Base-by-base conservation (phyloP, 30 jellyfish, hydroid and myxozoan species). In the Nemopilema nomurai region DNA sequence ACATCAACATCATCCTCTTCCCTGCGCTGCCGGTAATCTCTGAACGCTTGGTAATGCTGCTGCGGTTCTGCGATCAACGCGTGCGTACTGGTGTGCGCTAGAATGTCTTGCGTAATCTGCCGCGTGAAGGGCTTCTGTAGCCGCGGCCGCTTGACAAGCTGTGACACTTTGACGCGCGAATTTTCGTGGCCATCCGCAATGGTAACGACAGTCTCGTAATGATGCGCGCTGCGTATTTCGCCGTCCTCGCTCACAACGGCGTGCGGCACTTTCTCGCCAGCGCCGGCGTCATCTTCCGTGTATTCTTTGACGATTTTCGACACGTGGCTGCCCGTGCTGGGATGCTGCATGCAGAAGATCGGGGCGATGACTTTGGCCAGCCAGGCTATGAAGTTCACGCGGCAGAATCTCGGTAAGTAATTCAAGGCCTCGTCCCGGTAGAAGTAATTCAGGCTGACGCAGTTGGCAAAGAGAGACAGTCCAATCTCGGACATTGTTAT, bases 1-100 rank as follows among this genome's bases (percentile, higher is more conserved):
- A 87, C 91, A 29, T 87, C 96, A 8, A 87, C 87, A 49, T 87
- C 96, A 71, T 87, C 96, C 41, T 87, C 96, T 7, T 87, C 96
- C 62, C 89, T 62, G 7, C 71, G 41, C 52, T 87, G 51, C 24
- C 96, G 32, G 28, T 67, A 77, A 18, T 87, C 96, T 79, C 80
- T 87, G 96, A 68, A 87, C 20, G 71, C 33, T 65, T 76, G 49
- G 49, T 87, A 87, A 50, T 87, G 91, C 90, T 87, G 87, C 18
- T 87, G 77, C 13, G 96, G 87, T 32, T 87, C 96, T 25, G 96
- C 96, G 23, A 69, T 77, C 22, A 87, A 77, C 52, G 96, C 96
- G 62, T 87, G 96, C 66, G 96, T 87, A 32, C 90, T 87, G 23
- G 96, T 87, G 49, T 70, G 80, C 77, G 80, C 81, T 21, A 87